Evolutionary conservation across 2,888 invertebrate species (phyloP).

Genomic region (Linyphia triangularis): DNA sequence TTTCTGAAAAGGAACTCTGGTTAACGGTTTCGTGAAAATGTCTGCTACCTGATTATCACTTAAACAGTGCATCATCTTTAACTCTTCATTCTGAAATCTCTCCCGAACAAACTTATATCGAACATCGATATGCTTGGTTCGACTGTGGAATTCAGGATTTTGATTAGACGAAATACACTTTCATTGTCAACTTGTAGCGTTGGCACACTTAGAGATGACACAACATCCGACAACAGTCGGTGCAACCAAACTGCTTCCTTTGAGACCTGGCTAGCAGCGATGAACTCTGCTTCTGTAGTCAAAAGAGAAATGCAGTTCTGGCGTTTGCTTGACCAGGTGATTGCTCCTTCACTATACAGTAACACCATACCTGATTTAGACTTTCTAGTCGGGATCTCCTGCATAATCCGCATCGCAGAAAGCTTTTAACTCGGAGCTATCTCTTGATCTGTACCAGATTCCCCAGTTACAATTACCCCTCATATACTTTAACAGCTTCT

Average conservation of each 20-base stretch:
- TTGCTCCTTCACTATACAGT: background rate
- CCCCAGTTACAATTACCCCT: background rate
- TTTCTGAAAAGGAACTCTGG: background rate
- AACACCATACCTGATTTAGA: conserved; percentile 37
- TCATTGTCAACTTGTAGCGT: conserved; percentile 76
- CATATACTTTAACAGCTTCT: conserved; percentile 13
- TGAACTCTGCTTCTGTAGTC: conserved; percentile 76
- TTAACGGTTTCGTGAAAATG: background rate
- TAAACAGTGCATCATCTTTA: background rate
- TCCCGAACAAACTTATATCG: conserved; percentile 75
- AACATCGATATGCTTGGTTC: conserved; percentile 77
- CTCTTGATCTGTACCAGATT: conserved; percentile 25
- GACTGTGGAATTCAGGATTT: background rate
- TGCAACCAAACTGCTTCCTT: conserved; percentile 77
- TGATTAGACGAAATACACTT: conserved; percentile 52
- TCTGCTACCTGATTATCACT: background rate
- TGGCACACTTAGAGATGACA: background rate
- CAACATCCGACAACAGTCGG: conserved; percentile 76
- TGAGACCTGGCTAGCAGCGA: conserved; percentile 55
- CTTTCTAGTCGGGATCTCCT: background rate
- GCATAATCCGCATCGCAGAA: conserved; percentile 54
- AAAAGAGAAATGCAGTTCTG: conserved; percentile 77
- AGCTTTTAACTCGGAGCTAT: background rate
- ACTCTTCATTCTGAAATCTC: conserved; percentile 77
- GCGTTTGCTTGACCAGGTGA: conserved; percentile 65